Percentiles rank a stretch among this genome's conserved stretches.
These are phyloP conservation scores for Unio pictorum DNA, from an alignment of 2,888 invertebrate species.

Conservation along the genomic window DNA sequence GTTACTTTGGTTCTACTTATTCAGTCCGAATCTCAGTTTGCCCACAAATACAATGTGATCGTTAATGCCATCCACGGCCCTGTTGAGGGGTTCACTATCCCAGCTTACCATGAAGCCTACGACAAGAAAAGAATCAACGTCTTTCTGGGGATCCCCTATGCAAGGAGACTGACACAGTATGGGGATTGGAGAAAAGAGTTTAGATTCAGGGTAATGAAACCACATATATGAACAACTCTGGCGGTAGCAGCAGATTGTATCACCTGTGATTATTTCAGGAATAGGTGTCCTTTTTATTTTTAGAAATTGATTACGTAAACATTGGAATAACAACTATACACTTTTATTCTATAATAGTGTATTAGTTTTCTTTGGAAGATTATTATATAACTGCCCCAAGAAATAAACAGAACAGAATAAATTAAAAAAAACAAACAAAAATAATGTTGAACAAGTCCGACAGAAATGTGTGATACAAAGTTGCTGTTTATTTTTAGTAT, in stretches of 20 bases:
- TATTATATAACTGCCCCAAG: too few species aligned
- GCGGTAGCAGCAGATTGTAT: too few species aligned
- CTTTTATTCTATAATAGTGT: not conserved
- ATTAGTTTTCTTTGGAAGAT: too few species aligned
- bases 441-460: too few species aligned
- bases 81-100: slow-evolving; percentile 55
- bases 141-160: slow-evolving; percentile 73
- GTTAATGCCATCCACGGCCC: slow-evolving; percentile 35
- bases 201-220: slow-evolving; percentile 73
- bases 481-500: too few species aligned
- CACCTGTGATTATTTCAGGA: too few species aligned
- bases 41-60: slow-evolving; percentile 30
- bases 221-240: too few species aligned
- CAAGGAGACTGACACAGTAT: slow-evolving; percentile 67
- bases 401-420: too few species aligned
- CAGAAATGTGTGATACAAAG: too few species aligned
- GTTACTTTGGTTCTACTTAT: not conserved
- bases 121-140: slow-evolving; percentile 60
- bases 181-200: slow-evolving; percentile 55
- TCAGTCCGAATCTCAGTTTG: not conserved
- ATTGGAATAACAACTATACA: not conserved
- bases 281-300: too few species aligned
- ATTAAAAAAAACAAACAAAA: too few species aligned
- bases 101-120: slow-evolving; percentile 48
- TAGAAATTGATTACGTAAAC: not conserved